phyloP scores from a whole-genome alignment of 2,797 vertebrate genomes.

The Molossus molossus region DNA sequence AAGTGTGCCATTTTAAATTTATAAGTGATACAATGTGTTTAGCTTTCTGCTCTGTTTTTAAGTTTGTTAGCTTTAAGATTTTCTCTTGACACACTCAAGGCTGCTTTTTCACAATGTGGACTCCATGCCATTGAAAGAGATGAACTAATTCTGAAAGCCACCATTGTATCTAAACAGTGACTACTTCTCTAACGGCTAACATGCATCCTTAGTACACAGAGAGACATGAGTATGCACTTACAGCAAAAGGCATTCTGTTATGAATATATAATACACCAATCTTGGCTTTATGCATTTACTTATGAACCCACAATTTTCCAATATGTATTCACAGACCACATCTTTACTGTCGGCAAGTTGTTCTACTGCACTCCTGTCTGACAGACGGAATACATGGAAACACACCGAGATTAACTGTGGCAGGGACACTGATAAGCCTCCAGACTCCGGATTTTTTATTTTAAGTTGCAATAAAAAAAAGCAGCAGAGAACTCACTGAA shows the following conservation, averaged over 20 bases:
- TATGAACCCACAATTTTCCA: slow-evolving; percentile 81
- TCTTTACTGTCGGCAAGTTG: slow-evolving; percentile 83
- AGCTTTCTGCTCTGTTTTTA: neutral
- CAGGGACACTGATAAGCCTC: slow-evolving; percentile 82
- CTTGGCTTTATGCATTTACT: slow-evolving; percentile 85
- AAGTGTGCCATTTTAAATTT: slow-evolving; percentile 58
- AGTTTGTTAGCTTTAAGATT: slow-evolving; percentile 66
- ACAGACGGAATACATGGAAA: slow-evolving; percentile 78
- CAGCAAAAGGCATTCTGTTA: slow-evolving; percentile 84
- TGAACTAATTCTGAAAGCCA: slow-evolving; percentile 82
- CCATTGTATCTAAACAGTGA: slow-evolving; percentile 78
- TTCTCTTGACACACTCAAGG: slow-evolving; percentile 63
- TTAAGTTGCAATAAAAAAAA: neutral
- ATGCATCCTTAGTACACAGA: slow-evolving; percentile 72
- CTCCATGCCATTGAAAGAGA: slow-evolving; percentile 61
- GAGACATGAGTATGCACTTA: slow-evolving; percentile 83
- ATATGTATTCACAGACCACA: slow-evolving; percentile 86
- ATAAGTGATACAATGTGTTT: neutral
- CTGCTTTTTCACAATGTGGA: slow-evolving; percentile 75
- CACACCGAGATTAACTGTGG: slow-evolving; percentile 79
- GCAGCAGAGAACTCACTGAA: slow-evolving; percentile 19
- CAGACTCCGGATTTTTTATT: slow-evolving; percentile 57
- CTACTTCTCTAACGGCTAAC: slow-evolving; percentile 78
- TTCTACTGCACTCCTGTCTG: slow-evolving; percentile 77
- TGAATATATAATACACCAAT: slow-evolving; percentile 77